Evolutionary conservation across 92 coral and sea anemone genomes (phyloP).

Genomic region (Phenganax subtilis): DNA sequence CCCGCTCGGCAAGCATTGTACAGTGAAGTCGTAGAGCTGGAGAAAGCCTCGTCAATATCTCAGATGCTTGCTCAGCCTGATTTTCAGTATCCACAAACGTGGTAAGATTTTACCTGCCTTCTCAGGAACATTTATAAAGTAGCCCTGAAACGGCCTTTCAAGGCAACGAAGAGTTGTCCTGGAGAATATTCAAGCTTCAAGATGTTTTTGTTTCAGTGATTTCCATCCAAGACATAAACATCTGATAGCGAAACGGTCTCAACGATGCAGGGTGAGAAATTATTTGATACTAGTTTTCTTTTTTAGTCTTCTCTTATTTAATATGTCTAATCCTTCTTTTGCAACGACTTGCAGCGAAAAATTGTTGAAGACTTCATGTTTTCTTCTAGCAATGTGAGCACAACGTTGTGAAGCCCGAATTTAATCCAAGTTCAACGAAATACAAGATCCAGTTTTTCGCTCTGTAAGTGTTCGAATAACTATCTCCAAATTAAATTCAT

Average conservation of each 20-base stretch:
- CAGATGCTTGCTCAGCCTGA: slow-evolving; percentile 89
- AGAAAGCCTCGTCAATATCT: slow-evolving; percentile 62
- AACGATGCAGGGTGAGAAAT: slow-evolving; percentile 77
- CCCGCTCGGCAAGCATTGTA: slow-evolving; percentile 28
- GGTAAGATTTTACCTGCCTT: slow-evolving; percentile 45
- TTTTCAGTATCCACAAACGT: slow-evolving; percentile 66
- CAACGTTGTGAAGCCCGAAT: slow-evolving; percentile 89
- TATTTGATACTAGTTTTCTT: not conserved
- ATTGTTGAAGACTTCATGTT: not conserved
- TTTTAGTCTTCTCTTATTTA: not conserved
- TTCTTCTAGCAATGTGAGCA: slow-evolving; percentile 87
- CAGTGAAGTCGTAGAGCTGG: slow-evolving; percentile 34
- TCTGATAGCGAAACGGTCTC: slow-evolving; percentile 86
- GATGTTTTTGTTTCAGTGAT: slow-evolving; percentile 46
- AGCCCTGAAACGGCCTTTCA: too few relatives aligned
- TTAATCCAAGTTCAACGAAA: slow-evolving; percentile 91
- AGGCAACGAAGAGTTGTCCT: not conserved
- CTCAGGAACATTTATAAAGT: not conserved
- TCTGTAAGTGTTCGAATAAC: slow-evolving; percentile 52
- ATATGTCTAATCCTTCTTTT: not conserved
- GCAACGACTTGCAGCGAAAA: not conserved
- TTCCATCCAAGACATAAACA: slow-evolving; percentile 90
- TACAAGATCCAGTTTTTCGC: slow-evolving; percentile 96
- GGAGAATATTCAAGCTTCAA: not conserved
- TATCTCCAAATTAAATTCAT: not conserved